Evolutionary conservation across 2,888 invertebrate species (phyloP), one percentile per base, ranked within the genome.

Genomic region (Gastracanthus pulcherrimus): DNA sequence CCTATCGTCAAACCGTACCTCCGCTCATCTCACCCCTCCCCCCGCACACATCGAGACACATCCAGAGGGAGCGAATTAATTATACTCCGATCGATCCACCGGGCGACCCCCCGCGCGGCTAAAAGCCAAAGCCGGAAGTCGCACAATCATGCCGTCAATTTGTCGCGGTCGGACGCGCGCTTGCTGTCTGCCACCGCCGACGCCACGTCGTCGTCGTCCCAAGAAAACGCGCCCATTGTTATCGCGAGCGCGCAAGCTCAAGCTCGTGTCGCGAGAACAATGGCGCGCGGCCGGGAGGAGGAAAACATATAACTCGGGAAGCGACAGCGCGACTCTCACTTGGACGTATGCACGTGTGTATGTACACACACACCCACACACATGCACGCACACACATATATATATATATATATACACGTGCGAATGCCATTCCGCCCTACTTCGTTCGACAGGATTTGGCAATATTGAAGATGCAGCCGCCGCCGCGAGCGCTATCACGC

Each of bases 141-240:
- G 83, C 86, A 85, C 85, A 87, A 87, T 86, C 87, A 87, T 86
- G 64, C 66, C 80, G 75, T 82, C 82, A 82, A 82, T 82, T 82
- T 82, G 79, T 76, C 82, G 76, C 80, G 78, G 74, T 82, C 69
- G 78, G 66, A 82, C 75, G 78, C 74, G 64, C 23, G 4, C 62
- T 16, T n/a, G 3, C 70, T 51, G 36, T 36, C 60, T 58, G 9
- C 11, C 29, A 26, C n/a, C n/a, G n/a, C n/a, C n/a, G n/a, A n/a
- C n/a, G n/a, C n/a, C n/a, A n/a, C n/a, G n/a, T n/a, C n/a, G n/a
- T n/a, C n/a, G n/a, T n/a, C n/a, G 26, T n/a, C 55, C 36, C 7
- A 79, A 67, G 72, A 79, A 80, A 75, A 48, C 23, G 29, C 36
- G 51, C 16, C 60, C 60, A 80, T 69, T 80, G 80, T 80, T 38